Evolutionary conservation across 2,888 invertebrate species (phyloP).

Genomic region (Catocala fraxini): DNA sequence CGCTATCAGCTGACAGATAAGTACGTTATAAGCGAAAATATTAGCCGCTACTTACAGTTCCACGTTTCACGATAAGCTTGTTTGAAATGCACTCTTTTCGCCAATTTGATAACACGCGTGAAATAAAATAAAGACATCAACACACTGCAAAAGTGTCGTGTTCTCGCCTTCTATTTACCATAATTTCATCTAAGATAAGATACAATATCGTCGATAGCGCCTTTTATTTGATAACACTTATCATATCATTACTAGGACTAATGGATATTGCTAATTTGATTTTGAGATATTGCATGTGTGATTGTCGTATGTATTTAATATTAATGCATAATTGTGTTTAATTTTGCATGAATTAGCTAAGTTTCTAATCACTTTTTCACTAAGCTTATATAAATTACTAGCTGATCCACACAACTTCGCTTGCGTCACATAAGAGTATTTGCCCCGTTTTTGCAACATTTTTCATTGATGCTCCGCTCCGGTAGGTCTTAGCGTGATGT

Average conservation of each 20-base stretch:
- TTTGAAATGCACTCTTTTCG: slow-evolving; percentile 62
- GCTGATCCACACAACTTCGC: too few relatives aligned
- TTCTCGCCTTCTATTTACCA: slow-evolving; percentile 67
- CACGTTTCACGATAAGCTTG: slow-evolving; percentile 53
- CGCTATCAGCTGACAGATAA: slow-evolving; percentile 5
- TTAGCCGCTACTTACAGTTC: slow-evolving; percentile 34
- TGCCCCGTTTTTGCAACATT: too few relatives aligned
- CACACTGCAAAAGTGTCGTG: slow-evolving; percentile 62
- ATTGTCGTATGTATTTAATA: too few relatives aligned
- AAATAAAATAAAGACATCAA: slow-evolving; percentile 49
- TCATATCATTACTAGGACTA: slow-evolving; percentile 29
- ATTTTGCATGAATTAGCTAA: too few relatives aligned
- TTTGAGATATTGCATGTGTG: slow-evolving; percentile 51
- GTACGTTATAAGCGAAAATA: slow-evolving; percentile 2
- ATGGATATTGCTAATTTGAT: slow-evolving; percentile 60
- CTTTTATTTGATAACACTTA: slow-evolving; percentile 45
- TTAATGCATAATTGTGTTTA: background rate
- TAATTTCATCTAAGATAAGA: slow-evolving; percentile 76
- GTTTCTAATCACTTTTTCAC: too few relatives aligned
- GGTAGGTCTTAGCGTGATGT: too few relatives aligned
- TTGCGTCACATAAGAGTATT: too few relatives aligned
- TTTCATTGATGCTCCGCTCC: too few relatives aligned
- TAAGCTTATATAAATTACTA: too few relatives aligned
- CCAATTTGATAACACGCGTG: slow-evolving; percentile 59
- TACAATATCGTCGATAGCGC: slow-evolving; percentile 46